Evolutionary conservation across 2,888 invertebrate genomes (phyloP), one percentile per base, ranked within the genome.

Genomic region (Opisthograptis luteolata): DNA sequence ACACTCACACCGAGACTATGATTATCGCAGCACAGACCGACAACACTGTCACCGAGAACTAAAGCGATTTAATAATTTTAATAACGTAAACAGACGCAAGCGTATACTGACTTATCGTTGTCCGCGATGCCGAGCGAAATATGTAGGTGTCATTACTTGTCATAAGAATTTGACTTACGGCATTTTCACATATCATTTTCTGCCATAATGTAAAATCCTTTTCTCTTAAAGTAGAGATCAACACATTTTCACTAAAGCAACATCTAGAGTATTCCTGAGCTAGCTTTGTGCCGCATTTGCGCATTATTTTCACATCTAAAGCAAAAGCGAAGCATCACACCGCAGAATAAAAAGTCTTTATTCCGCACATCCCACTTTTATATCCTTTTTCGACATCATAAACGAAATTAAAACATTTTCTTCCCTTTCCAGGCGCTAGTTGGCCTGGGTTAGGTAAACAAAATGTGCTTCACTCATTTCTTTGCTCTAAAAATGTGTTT

Each of bases 391-490:
- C 20, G 14, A 10, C 32, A 46, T 39, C 42, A 25, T 6, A 28
- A 17, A 13, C 40, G 24, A 39, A 50, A 50, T 44, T 50, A 50
- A 50, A 50, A 44, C 39, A 43, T 50, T 43, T 43, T 32, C 41
- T 36, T 35, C 12, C 24, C n/a, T 41, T 48, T 47, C 15, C 22
- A 25, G 27, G 28, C 9, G 36, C 43, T 43, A 43, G 43, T 43
- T 49, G 43, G 25, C 17, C 14, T 22, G 8, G 10, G 32, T 34
- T 34, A 27, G 27, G 35, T 36, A 19, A 2, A 17, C 31, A 2
- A 8, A 40, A 50, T 30, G 28, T 40, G n/a, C n/a, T n/a, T n/a
- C n/a, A n/a, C n/a, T n/a, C n/a, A n/a, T n/a, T n/a, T n/a, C n/a
- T 40, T 35, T 28, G 15, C 19, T 24, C 28, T 30, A 30, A 40